These are phyloP conservation scores for Pao palembangensis DNA, from an alignment of 2,113 vertebrate species.

Conservation along the genomic window DNA sequence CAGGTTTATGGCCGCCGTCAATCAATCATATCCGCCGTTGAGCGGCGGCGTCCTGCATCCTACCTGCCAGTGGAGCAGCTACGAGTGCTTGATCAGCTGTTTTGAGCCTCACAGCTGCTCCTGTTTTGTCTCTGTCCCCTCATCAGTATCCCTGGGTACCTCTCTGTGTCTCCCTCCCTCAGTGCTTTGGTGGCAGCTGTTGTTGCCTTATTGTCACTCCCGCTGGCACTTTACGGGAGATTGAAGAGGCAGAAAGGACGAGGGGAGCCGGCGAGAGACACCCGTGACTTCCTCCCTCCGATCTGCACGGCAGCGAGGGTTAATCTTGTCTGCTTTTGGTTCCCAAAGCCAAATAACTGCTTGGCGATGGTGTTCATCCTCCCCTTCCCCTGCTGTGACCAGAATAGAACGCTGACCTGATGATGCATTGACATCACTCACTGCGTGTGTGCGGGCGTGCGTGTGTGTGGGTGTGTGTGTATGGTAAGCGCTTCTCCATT, in stretches of 20 bases:
- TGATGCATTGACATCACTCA: constrained; percentile 23
- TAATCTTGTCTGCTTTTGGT: constrained; percentile 44
- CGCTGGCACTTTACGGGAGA: constrained; percentile 35
- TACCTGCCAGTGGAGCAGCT: constrained; percentile 19
- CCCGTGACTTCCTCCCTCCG: constrained; percentile 48
- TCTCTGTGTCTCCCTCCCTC: constrained; percentile 48
- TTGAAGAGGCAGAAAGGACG: constrained; percentile 13
- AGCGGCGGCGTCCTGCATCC: no score
- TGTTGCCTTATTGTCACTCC: constrained; percentile 52
- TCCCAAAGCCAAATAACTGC: constrained; percentile 47
- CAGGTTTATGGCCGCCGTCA: no score
- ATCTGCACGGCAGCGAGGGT: constrained; percentile 21
- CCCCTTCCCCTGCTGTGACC: constrained; percentile 19
- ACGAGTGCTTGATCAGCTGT: constrained; percentile 73
- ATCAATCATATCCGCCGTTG: no score
- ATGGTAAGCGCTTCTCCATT: constrained; percentile 16
- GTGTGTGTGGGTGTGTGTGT: not conserved
- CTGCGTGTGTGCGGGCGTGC: constrained; percentile 18
- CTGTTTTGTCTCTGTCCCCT: constrained; percentile 52
- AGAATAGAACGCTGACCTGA: constrained; percentile 59
- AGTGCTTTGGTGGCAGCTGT: constrained; percentile 66
- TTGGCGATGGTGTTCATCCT: constrained; percentile 23
- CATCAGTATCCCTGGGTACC: constrained; percentile 40
- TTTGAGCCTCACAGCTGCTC: constrained; percentile 61
- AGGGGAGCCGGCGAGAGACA: constrained; percentile 28